Evolutionary conservation across 2,888 invertebrate genomes (phyloP).

Genomic region (Trachelus tabidus): DNA sequence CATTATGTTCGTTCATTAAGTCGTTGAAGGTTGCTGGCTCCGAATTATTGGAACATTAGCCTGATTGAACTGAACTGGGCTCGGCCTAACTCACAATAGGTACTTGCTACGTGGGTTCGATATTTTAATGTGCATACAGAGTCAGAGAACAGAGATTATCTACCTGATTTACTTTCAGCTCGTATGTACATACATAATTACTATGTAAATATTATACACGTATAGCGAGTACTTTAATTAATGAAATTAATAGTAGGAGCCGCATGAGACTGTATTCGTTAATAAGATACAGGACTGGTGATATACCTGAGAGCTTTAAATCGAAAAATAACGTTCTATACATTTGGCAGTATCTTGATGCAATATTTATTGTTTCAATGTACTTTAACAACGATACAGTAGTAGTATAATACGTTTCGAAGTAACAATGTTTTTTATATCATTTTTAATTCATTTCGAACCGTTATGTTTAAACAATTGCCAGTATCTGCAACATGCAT

Average conservation of each 20-base stretch:
- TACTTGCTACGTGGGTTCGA: not conserved
- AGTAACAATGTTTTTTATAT: constrained; percentile 40
- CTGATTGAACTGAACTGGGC: constrained; percentile 62
- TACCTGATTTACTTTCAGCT: not conserved
- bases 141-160: not conserved
- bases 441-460: constrained; percentile 24
- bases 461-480: constrained; percentile 23
- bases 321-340: not conserved
- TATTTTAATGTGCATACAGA: not conserved
- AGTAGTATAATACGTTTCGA: constrained; percentile 40
- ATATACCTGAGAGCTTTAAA: not conserved
- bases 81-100: constrained; percentile 39
- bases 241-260: not conserved
- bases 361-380: constrained; percentile 51
- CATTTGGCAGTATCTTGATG: constrained; percentile 15
- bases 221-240: not conserved
- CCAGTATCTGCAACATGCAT: constrained; percentile 26
- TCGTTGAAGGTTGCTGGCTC: constrained; percentile 47
- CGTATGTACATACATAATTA: not conserved
- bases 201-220: not conserved
- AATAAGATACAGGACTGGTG: not conserved
- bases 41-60: constrained; percentile 65
- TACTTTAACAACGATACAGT: constrained; percentile 52
- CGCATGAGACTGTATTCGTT: not conserved
- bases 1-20: constrained; percentile 54